These are phyloP conservation scores for Callyntrura sp. DNA, from an alignment of 2,888 invertebrate genomes.

Conservation along the genomic window DNA sequence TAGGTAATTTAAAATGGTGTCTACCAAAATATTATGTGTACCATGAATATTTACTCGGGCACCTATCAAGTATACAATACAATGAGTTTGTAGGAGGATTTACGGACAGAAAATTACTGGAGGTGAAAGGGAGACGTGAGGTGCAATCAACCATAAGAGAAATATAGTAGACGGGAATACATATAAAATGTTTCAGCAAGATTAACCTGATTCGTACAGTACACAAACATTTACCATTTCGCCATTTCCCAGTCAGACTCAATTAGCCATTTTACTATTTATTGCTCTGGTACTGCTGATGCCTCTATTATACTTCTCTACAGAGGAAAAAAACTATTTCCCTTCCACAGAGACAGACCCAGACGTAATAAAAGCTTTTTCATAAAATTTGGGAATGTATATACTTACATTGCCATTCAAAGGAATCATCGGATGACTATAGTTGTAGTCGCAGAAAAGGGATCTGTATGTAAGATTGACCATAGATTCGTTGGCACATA, in stretches of 20 bases:
- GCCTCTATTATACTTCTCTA: not conserved
- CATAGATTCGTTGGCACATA: conserved; percentile 80
- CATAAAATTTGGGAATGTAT: not conserved
- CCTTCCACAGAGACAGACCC: not conserved
- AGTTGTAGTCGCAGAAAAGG: conserved; percentile 80
- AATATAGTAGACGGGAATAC: not conserved
- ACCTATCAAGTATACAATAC: not conserved
- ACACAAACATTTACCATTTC: conserved; percentile 21
- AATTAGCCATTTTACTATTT: conserved; percentile 48
- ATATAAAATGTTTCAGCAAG: conserved; percentile 41
- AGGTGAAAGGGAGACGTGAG: not conserved
- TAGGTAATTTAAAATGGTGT: conserved; percentile 24
- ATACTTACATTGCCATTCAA: conserved; percentile 66
- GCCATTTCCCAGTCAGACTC: conserved; percentile 46
- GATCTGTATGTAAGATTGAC: conserved; percentile 73
- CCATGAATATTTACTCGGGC: not conserved
- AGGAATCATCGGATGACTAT: conserved; percentile 62
- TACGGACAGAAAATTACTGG: not conserved
- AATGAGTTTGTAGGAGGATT: not conserved
- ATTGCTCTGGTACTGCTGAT: conserved; percentile 15
- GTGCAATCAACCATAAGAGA: conserved; percentile 19
- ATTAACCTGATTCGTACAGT: conserved; percentile 27
- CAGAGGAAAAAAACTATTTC: not conserved
- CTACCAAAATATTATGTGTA: not conserved
- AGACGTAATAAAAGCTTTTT: conserved; percentile 1